phyloP scores from a whole-genome alignment of 2,113 vertebrate species.

The Campylomormyrus tamandua region DNA sequence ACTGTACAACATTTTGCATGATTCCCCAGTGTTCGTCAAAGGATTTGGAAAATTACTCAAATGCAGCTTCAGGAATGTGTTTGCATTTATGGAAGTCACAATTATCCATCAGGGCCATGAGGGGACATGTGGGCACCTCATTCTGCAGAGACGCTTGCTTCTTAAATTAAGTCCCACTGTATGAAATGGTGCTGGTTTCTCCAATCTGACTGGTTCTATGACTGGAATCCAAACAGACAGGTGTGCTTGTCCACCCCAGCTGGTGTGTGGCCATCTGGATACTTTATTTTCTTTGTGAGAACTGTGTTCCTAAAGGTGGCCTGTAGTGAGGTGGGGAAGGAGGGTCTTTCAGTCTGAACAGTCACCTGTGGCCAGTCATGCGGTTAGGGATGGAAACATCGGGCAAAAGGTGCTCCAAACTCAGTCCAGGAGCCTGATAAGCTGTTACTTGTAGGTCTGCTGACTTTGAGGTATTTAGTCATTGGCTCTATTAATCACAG shows the following conservation, averaged over 20 bases:
- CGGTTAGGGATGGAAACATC: not conserved
- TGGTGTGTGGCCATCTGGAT: not conserved
- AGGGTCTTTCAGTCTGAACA: not conserved
- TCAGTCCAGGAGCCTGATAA: not conserved
- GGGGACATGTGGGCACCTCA: not conserved
- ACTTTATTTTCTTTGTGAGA: not conserved
- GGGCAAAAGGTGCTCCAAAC: not conserved
- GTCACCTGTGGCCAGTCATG: not conserved
- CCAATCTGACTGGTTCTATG: not conserved
- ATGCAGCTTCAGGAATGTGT: not conserved
- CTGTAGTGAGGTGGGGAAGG: not conserved
- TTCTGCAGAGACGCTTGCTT: not conserved
- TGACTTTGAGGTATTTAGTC: not conserved
- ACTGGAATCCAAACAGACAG: not conserved
- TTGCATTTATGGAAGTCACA: not conserved
- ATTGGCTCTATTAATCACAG: not conserved
- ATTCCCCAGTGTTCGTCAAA: not conserved
- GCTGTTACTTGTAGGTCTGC: not conserved
- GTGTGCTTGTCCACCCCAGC: not conserved
- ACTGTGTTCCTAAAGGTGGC: not conserved
- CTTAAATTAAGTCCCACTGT: not conserved
- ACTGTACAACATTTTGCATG: not conserved
- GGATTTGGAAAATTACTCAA: not conserved
- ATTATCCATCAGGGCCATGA: not conserved
- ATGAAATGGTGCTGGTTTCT: not conserved